A percentile compares a stretch with the other conserved stretches of the same genome.
These are phyloP conservation scores for Eunapius fragilis DNA, from an alignment of 37 sponge, comb jelly and placozoan genomes.

Conservation along the genomic window DNA sequence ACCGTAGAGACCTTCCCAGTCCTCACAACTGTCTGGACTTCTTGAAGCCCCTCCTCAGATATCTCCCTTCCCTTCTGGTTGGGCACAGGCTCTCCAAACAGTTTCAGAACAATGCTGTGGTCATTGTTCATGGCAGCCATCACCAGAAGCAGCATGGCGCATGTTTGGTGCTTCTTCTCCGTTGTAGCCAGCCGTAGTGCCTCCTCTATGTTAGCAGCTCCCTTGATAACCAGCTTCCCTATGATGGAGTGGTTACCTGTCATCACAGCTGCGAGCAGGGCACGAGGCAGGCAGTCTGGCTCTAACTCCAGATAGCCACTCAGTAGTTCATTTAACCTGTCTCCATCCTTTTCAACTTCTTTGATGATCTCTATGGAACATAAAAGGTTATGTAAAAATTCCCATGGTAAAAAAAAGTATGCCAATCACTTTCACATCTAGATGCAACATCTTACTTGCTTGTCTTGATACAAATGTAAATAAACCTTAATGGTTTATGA, in stretches of 20 bases:
- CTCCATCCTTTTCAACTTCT: slow-evolving; percentile 60
- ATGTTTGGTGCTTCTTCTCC: slow-evolving; percentile 37
- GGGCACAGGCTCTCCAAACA: slow-evolving; percentile 46
- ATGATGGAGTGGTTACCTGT: slow-evolving; percentile 48
- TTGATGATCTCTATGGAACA: slow-evolving; percentile 48
- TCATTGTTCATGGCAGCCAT: slow-evolving; percentile 56
- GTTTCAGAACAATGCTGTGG: slow-evolving; percentile 45
- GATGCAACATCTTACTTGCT: too few species aligned
- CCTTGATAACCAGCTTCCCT: slow-evolving; percentile 70
- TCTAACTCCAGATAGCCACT: slow-evolving; percentile 37
- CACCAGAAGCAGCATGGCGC: slow-evolving; percentile 66
- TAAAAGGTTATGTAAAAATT: neutral
- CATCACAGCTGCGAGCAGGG: slow-evolving; percentile 55
- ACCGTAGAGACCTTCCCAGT: slow-evolving; percentile 65
- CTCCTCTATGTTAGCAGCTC: slow-evolving; percentile 34
- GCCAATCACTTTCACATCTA: too few species aligned
- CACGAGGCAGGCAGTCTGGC: slow-evolving; percentile 55
- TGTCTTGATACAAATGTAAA: too few species aligned
- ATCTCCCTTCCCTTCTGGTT: neutral
- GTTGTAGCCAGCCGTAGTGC: slow-evolving; percentile 33
- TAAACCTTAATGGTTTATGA: too few species aligned
- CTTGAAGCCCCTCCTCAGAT: slow-evolving; percentile 42
- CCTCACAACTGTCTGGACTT: slow-evolving; percentile 48
- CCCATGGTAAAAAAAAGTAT: too few species aligned
- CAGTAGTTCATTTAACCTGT: slow-evolving; percentile 59